These are phyloP conservation scores for Takifugu rubripes DNA, from an alignment of 2,797 vertebrate genomes.

Conservation along the genomic window DNA sequence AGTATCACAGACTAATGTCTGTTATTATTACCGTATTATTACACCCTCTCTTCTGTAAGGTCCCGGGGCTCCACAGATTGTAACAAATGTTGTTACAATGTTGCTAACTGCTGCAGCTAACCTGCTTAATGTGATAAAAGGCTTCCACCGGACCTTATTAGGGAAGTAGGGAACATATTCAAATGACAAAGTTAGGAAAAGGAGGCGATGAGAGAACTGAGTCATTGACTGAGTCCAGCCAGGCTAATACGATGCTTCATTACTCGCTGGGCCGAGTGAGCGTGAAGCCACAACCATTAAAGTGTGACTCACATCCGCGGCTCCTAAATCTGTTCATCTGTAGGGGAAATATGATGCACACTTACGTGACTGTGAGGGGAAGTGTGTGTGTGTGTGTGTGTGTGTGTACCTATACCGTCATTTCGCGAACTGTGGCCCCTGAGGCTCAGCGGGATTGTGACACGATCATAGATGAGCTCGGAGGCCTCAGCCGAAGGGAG, in stretches of 20 bases:
- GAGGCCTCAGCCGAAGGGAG: constrained; percentile 34
- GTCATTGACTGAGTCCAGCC: constrained; percentile 20
- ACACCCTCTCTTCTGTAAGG: too few relatives aligned
- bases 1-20: too few relatives aligned
- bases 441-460: constrained; percentile 35
- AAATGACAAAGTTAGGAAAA: not conserved
- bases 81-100: too few relatives aligned
- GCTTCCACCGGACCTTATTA: too few relatives aligned
- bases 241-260: constrained; percentile 26
- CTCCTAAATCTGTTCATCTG: constrained; percentile 4
- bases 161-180: too few relatives aligned
- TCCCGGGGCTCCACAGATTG: too few relatives aligned
- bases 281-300: constrained; percentile 33
- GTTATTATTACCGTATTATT: too few relatives aligned
- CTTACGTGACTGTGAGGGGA: constrained; percentile 2
- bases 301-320: constrained; percentile 31
- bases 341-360: not conserved
- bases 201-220: not conserved
- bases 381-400: constrained; percentile 12
- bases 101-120: too few relatives aligned
- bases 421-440: constrained; percentile 21
- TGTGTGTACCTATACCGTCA: constrained; percentile 24
- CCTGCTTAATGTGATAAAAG: too few relatives aligned
- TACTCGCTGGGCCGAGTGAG: constrained; percentile 15
- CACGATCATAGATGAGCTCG: constrained; percentile 52